Conservation (phyloP, 2,888 invertebrate genomes). For the Cephus runcator region DNA sequence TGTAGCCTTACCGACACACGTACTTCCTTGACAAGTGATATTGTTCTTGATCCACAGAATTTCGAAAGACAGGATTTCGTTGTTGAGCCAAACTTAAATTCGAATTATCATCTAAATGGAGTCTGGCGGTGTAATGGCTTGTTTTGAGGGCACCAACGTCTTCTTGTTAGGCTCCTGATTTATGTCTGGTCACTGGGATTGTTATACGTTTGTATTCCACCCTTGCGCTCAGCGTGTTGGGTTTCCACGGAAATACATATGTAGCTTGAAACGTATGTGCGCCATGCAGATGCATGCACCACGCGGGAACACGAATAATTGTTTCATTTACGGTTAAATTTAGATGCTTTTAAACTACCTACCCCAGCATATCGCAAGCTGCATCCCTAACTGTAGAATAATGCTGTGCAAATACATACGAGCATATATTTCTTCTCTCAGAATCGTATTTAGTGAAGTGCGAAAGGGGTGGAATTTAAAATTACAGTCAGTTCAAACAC, state of each 20-base stretch:
- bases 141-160: slow-evolving; percentile 19
- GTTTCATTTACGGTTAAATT: slow-evolving; percentile 32
- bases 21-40: too few species aligned
- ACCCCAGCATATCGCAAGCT: slow-evolving; percentile 18
- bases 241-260: background rate
- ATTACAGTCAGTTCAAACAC: background rate
- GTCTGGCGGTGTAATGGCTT: slow-evolving; percentile 32
- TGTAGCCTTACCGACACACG: background rate
- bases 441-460: background rate
- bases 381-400: slow-evolving; percentile 7
- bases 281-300: background rate
- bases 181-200: slow-evolving; percentile 33
- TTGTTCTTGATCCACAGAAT: background rate
- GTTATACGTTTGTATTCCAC: background rate
- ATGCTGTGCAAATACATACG: background rate
- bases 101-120: slow-evolving; percentile 8
- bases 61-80: background rate
- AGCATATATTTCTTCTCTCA: background rate
- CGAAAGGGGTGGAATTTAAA: background rate
- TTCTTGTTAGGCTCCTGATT: slow-evolving; percentile 41
- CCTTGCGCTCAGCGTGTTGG: background rate
- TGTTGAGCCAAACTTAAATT: background rate
- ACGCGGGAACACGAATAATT: slow-evolving; percentile 26
- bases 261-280: background rate
- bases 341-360: slow-evolving; percentile 19